Evolutionary conservation across 2,888 invertebrate species (phyloP), one percentile per base, ranked within the genome.

Genomic region (Prosapia bicincta): DNA sequence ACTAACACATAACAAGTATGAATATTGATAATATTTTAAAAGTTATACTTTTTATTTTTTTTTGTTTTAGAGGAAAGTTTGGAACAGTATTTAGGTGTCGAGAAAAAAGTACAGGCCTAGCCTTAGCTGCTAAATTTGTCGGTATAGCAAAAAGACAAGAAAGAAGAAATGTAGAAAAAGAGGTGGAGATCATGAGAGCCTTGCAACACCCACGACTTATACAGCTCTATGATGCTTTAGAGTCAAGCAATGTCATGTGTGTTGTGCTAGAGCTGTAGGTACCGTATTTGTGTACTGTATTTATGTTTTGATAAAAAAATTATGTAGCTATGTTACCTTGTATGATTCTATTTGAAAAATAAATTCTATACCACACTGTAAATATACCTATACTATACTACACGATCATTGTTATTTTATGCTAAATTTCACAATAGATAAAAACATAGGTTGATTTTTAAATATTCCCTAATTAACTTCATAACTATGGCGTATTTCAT

Each of bases 191-290:
- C 82, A 99, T 99, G 98, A 90, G 95, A 83, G 88, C 92, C 80
- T 89, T 99, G 75, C 94, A 97, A 82, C 99, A 99, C 87, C 97
- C 97, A 30, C 87, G 98, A 79, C 91, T 99, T 71, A 95, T 99
- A 82, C 99, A 99, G 85, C 90, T 99, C 67, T 99, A 98, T 85
- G 99, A 99, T 83, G 97, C 98, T 13, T 98, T 96, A 85, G 98
- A 98, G 86, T 93, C 92, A 86, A 92, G 93, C 81, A 94, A 94
- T 86, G 93, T 95, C 83, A 97, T 99, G 92, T 96, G 97, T 86
- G 95, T 99, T 82, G 93, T 99, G 80, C 89, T 99, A 79, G 99
- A 99, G 90, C 88, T 99, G 99, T 99, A 88, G 93, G 97, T 92
- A 83, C 20, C 24, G 10, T 26, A 2, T 20, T 13, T 38, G 10